A percentile compares a stretch with the other conserved stretches of the same genome.
Evolutionary conservation across 37 sponge, comb jelly and placozoan species (phyloP).

Genomic region (Halisarca cf. caerulea): DNA sequence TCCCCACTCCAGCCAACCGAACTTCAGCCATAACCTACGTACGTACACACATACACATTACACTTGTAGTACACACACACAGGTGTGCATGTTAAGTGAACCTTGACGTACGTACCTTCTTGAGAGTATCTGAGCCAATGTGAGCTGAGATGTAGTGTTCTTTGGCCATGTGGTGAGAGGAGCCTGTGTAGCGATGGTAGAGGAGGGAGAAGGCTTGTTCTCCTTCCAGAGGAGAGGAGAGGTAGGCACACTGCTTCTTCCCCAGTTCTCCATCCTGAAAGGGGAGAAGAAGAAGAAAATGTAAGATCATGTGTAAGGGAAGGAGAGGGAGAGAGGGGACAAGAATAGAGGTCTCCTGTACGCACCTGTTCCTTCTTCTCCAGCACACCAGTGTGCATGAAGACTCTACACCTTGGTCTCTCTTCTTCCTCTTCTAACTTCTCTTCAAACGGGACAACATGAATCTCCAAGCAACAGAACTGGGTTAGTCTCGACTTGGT

Average conservation of each 20-base stretch:
- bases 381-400: slow-evolving; percentile 60
- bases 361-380: slow-evolving; percentile 58
- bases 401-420: slow-evolving; percentile 44
- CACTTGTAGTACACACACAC: too few species aligned
- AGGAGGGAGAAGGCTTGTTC: slow-evolving; percentile 80
- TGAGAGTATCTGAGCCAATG: slow-evolving; percentile 85
- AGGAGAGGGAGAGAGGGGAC: background rate
- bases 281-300: too few species aligned
- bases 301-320: too few species aligned
- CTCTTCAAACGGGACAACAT: slow-evolving; percentile 26
- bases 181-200: slow-evolving; percentile 50
- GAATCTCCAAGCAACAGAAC: slow-evolving; percentile 74
- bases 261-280: slow-evolving; percentile 62
- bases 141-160: slow-evolving; percentile 46
- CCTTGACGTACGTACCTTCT: slow-evolving; percentile 59
- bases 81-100: background rate
- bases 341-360: background rate
- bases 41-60: background rate
- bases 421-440: background rate
- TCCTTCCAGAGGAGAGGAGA: slow-evolving; percentile 64
- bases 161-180: slow-evolving; percentile 60
- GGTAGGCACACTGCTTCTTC: slow-evolving; percentile 76
- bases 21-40: slow-evolving; percentile 64
- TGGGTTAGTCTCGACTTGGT: slow-evolving; percentile 39
- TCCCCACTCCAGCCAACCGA: slow-evolving; percentile 17